Percentiles rank a stretch among this genome's conserved stretches.
These are phyloP conservation scores for Eupelmus urozonus DNA, from an alignment of 2,888 invertebrate genomes.

Conservation along the genomic window DNA sequence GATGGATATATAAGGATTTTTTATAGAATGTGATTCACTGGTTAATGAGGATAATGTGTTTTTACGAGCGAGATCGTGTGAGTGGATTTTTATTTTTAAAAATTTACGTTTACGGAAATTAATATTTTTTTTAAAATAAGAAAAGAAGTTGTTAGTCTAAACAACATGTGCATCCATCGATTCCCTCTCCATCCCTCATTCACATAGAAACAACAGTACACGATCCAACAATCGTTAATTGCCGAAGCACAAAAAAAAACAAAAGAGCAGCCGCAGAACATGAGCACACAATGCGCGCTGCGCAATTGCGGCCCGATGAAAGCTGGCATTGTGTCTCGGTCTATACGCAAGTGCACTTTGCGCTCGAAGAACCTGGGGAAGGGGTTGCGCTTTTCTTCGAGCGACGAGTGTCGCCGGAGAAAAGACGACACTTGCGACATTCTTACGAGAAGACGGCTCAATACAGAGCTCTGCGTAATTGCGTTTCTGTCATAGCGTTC, in stretches of 20 bases:
- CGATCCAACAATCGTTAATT: slow-evolving; percentile 33
- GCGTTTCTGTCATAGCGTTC: not conserved
- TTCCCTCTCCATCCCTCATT: no score
- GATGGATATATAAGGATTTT: not conserved
- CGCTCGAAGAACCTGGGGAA: not conserved
- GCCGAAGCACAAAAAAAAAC: not conserved
- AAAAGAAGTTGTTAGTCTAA: no score
- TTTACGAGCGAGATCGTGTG: no score
- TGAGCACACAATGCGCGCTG: not conserved
- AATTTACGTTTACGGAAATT: no score
- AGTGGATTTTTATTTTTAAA: no score
- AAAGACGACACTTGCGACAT: slow-evolving; percentile 33
- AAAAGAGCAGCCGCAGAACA: not conserved
- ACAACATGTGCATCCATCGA: no score
- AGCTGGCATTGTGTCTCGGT: slow-evolving; percentile 30
- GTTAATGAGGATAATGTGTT: not conserved
- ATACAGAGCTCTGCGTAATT: slow-evolving; percentile 14
- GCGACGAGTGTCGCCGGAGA: not conserved
- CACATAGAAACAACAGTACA: not conserved
- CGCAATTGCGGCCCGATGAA: slow-evolving; percentile 19
- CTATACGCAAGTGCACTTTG: slow-evolving; percentile 40
- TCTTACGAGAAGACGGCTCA: not conserved
- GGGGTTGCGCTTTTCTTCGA: slow-evolving; percentile 44
- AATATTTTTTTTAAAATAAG: no score
- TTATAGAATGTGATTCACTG: slow-evolving; percentile 3